A percentile compares a stretch with the other conserved stretches of the same genome.
Evolutionary conservation across 2,113 vertebrate genomes (phyloP).

Genomic region (Cyprinodon tularosa): DNA sequence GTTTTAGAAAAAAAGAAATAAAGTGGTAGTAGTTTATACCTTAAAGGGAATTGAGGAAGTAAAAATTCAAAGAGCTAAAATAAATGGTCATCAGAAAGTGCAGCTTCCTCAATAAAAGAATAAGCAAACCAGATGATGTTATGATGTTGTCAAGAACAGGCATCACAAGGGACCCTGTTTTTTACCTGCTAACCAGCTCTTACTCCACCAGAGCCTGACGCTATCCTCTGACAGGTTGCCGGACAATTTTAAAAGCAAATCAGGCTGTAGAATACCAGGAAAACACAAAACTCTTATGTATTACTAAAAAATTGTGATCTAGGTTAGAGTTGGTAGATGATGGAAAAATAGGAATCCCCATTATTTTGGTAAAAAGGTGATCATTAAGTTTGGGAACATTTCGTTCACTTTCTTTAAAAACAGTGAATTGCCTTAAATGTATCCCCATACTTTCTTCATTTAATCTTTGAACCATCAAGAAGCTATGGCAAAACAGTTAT

Average conservation of each 20-base stretch:
- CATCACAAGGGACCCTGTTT: background rate
- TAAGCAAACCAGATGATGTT: background rate
- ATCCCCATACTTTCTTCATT: no score
- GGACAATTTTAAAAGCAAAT: background rate
- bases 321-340: no score
- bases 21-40: no score
- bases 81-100: background rate
- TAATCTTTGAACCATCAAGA: background rate
- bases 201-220: background rate
- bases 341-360: background rate
- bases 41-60: background rate
- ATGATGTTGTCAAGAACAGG: background rate
- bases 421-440: background rate
- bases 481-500: background rate
- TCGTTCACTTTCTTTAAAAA: background rate
- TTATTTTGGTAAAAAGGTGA: background rate
- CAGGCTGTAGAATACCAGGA: no score
- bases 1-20: background rate
- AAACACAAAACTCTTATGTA: no score
- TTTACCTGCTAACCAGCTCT: background rate
- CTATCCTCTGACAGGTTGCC: background rate
- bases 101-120: background rate
- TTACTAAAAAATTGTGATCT: no score
- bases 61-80: background rate
- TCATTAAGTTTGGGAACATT: background rate